Percentiles rank a stretch among this genome's conserved stretches.
Conservation (phyloP, 2,113 vertebrate genomes). For the Cygnus buccinator region DNA sequence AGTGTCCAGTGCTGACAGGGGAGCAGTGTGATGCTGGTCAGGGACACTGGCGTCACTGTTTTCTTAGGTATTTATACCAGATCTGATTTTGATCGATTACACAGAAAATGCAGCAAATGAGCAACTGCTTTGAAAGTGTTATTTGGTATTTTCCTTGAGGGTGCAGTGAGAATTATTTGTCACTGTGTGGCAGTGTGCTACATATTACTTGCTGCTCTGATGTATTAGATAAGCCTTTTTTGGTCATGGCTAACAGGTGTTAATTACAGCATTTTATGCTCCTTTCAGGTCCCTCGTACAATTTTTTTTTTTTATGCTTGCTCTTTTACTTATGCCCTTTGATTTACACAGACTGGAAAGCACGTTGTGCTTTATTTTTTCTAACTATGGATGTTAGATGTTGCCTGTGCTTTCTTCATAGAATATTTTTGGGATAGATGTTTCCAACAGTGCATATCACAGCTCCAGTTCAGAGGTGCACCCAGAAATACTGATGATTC, state of each 20-base stretch:
- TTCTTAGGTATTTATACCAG: background rate
- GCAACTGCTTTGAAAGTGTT: background rate
- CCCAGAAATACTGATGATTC: background rate
- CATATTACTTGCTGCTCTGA: background rate
- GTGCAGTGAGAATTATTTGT: conserved; percentile 29
- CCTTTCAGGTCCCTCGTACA: background rate
- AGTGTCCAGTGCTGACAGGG: background rate
- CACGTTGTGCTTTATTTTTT: background rate
- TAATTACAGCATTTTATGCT: background rate
- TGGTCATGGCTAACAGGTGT: background rate
- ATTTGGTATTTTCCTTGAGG: background rate
- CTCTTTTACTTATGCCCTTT: background rate
- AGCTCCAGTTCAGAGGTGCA: background rate
- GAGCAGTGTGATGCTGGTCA: background rate
- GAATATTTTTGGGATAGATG: background rate
- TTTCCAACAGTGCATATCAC: background rate
- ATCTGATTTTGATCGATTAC: background rate
- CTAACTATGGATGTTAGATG: background rate
- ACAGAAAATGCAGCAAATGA: background rate
- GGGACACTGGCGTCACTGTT: background rate
- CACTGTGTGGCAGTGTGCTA: conserved; percentile 59
- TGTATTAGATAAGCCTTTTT: background rate
- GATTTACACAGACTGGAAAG: background rate
- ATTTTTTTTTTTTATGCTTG: background rate
- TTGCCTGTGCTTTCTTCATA: background rate